Base-by-base conservation (phyloP, 2,888 invertebrate genomes). In the Myopa testacea region DNA sequence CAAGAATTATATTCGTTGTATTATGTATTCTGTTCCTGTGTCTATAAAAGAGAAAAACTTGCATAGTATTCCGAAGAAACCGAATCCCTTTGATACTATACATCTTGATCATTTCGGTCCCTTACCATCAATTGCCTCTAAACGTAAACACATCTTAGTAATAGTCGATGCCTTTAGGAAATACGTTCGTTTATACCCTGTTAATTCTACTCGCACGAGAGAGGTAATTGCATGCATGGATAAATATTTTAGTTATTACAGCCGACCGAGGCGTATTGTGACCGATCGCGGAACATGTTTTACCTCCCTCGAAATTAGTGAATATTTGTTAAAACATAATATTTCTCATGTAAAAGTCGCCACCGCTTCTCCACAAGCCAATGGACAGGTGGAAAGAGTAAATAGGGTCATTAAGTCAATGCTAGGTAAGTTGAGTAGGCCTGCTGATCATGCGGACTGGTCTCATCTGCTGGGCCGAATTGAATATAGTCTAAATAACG, bases 81-180 rank as follows among this genome's bases (percentile, higher is more conserved):
- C 71, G 4, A 37, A 58, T 8, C 62, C 72, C 16, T 72, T 72
- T 72, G 14, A 60, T 10, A 72, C 71, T 8, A 34, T 72, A 1
- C 71, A 72, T 38, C 8, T 72, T 16, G 71, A 72, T 14, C 71
- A 72, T 60, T 72, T 72, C 12, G 71, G 71, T 8, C 71, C 71
- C 12, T 55, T 72, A 55, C 60, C 71, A n/a, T 26, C 34, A 3
- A 60, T 58, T n/a, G 3, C 14, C 37, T 63, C 62, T 63, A 72
- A 62, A 62, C n/a, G 40, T 14, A 26, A 26, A 26, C 26, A 26
- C 26, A 26, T 26, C 26, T 26, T 26, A 26, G 26, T 26, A 26
- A 26, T 26, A 26, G 26, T 26, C 26, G 26, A 26, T 26, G 26
- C 26, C 26, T 26, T 26, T 26, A 26, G 1, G 26, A 26, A 26